A percentile compares a stretch with the other conserved stretches of the same genome.
phyloP scores from a whole-genome alignment of 2,888 invertebrate genomes.

The Branchellion lobata region DNA sequence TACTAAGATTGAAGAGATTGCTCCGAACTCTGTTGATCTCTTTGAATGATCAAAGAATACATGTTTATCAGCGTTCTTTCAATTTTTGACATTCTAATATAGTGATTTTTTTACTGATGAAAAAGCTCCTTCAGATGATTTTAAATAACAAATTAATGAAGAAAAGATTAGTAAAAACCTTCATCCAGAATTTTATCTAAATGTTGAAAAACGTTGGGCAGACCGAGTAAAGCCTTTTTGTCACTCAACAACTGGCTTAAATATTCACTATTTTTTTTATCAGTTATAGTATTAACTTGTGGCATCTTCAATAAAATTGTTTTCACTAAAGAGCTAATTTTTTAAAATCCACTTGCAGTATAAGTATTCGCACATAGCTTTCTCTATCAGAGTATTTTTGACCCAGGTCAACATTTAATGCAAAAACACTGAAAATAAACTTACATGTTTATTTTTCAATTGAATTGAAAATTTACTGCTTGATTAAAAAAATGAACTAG shows the following conservation, averaged over 20 bases:
- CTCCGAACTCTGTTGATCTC: slow-evolving; percentile 89
- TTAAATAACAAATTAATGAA: not conserved
- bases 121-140: no score
- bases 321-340: not conserved
- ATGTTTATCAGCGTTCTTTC: not conserved
- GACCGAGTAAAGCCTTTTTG: slow-evolving; percentile 98
- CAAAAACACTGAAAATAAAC: not conserved
- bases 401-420: slow-evolving; percentile 8
- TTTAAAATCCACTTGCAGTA: not conserved
- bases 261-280: slow-evolving; percentile 75
- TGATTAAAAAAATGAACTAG: no score
- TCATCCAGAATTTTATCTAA: slow-evolving; percentile 97
- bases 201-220: slow-evolving; percentile 99
- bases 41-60: slow-evolving; percentile 24
- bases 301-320: not conserved
- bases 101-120: not conserved
- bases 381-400: not conserved
- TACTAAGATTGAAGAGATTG: slow-evolving; percentile 96
- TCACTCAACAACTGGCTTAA: slow-evolving; percentile 99
- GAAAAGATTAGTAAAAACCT: slow-evolving; percentile 70
- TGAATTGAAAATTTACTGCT: no score
- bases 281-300: slow-evolving; percentile 42
- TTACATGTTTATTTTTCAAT: not conserved
- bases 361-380: not conserved
- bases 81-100: slow-evolving; percentile 2